phyloP scores from a whole-genome alignment of 2,888 invertebrate species.

The Acleris cristana region DNA sequence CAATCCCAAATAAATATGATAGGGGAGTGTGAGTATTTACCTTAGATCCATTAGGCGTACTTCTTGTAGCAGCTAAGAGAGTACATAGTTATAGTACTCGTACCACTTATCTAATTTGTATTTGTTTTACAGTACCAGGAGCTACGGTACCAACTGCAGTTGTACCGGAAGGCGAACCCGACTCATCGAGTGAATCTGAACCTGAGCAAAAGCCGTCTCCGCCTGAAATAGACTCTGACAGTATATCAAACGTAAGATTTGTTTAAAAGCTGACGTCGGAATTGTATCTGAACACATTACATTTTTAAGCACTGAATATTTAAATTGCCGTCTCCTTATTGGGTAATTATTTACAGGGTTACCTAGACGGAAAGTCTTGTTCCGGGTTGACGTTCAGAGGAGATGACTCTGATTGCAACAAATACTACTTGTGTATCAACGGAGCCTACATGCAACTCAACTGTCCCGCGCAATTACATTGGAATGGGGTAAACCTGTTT shows the following conservation, averaged over 20 bases:
- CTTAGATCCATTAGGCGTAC: no score
- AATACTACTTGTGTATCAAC: slow-evolving; percentile 92
- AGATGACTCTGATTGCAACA: slow-evolving; percentile 88
- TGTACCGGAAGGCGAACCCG: slow-evolving; percentile 25
- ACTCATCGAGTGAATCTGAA: slow-evolving; percentile 36
- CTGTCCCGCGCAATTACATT: slow-evolving; percentile 90
- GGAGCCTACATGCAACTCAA: slow-evolving; percentile 87
- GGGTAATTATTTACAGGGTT: slow-evolving; percentile 62
- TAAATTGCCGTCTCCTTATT: background rate
- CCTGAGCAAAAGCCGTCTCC: slow-evolving; percentile 35
- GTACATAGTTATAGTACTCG: no score
- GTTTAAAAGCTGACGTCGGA: background rate
- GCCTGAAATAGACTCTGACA: slow-evolving; percentile 40
- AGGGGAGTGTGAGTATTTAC: no score
- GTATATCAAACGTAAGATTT: slow-evolving; percentile 25
- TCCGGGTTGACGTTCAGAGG: slow-evolving; percentile 83
- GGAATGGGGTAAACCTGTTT: slow-evolving; percentile 84
- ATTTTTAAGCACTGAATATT: background rate
- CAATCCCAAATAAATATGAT: no score
- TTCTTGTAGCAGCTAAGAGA: no score
- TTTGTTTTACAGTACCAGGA: slow-evolving; percentile 22
- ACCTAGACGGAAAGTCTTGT: slow-evolving; percentile 79
- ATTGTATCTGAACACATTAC: background rate
- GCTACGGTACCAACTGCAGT: slow-evolving; percentile 30
- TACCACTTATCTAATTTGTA: no score